These are phyloP conservation scores for Aurelia aurita DNA, from an alignment of 30 jellyfish, hydroid and myxozoan genomes.

Conservation along the genomic window DNA sequence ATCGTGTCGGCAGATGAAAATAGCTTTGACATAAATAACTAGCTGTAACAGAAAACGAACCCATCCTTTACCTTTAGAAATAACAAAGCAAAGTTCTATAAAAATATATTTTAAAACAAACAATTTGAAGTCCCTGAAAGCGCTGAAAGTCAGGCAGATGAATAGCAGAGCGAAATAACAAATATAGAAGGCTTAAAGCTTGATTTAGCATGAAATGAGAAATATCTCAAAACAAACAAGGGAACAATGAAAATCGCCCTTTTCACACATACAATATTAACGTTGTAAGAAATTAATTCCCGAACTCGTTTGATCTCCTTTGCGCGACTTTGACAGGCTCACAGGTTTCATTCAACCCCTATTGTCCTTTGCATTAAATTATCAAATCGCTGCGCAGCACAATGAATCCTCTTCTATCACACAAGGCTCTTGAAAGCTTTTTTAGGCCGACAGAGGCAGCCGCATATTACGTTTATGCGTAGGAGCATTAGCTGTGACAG, in stretches of 20 bases:
- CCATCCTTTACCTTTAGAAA: no score
- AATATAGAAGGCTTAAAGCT: constrained; percentile 54
- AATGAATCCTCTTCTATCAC: constrained; percentile 19
- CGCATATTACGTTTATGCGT: neutral
- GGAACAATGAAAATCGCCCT: constrained; percentile 58
- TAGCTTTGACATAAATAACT: neutral
- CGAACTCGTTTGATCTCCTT: constrained; percentile 76
- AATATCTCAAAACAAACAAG: constrained; percentile 57
- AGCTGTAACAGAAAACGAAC: neutral
- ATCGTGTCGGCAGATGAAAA: neutral
- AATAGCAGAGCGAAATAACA: constrained; percentile 41
- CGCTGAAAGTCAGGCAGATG: constrained; percentile 41
- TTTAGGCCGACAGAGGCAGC: constrained; percentile 56
- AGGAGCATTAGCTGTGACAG: neutral
- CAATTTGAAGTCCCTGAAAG: constrained; percentile 43
- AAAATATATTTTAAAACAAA: constrained; percentile 9
- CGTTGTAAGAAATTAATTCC: constrained; percentile 64
- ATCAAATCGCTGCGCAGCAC: constrained; percentile 65
- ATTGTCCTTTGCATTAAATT: constrained; percentile 34
- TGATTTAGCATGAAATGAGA: constrained; percentile 43
- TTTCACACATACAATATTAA: constrained; percentile 64
- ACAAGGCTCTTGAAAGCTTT: constrained; percentile 51
- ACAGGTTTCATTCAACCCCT: constrained; percentile 34
- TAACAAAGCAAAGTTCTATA: neutral
- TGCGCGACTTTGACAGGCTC: constrained; percentile 60